Conservation (phyloP, 35 echinoderm and acorn worm genomes). For the Ptychodera flava region DNA sequence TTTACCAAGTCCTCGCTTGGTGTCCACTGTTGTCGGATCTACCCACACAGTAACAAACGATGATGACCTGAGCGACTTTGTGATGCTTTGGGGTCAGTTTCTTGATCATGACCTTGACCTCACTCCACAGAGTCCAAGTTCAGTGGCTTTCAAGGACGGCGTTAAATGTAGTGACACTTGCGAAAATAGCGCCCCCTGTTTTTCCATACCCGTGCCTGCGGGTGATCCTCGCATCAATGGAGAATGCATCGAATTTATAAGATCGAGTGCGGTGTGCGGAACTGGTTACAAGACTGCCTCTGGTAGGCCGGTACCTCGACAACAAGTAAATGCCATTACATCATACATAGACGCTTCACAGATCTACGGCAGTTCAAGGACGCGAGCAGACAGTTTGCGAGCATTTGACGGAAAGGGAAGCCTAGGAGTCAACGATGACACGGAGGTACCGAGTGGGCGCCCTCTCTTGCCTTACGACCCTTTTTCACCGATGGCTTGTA, state of each 20-base stretch:
- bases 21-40: too few species aligned
- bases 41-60: too few species aligned
- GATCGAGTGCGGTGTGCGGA: conserved; percentile 14
- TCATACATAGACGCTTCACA: conserved; percentile 29
- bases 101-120: conserved; percentile 40
- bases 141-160: not conserved
- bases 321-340: conserved; percentile 28
- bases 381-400: not conserved
- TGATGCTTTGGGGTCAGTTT: conserved; percentile 42
- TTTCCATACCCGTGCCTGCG: not conserved
- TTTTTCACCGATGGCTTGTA: too few species aligned
- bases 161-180: conserved; percentile 12
- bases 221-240: conserved; percentile 5
- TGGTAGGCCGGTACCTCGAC: not conserved
- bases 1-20: too few species aligned
- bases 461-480: conserved; percentile 58
- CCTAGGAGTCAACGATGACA: conserved; percentile 34
- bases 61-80: conserved; percentile 23
- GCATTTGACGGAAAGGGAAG: conserved; percentile 44
- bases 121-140: conserved; percentile 7
- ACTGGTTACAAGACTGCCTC: not conserved
- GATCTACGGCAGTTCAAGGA: conserved; percentile 13
- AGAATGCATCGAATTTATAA: conserved; percentile 22
- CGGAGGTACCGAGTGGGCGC: conserved; percentile 11
- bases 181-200: not conserved